Base-by-base conservation (phyloP, 2,888 invertebrate genomes). In the Gastracanthus pulcherrimus region DNA sequence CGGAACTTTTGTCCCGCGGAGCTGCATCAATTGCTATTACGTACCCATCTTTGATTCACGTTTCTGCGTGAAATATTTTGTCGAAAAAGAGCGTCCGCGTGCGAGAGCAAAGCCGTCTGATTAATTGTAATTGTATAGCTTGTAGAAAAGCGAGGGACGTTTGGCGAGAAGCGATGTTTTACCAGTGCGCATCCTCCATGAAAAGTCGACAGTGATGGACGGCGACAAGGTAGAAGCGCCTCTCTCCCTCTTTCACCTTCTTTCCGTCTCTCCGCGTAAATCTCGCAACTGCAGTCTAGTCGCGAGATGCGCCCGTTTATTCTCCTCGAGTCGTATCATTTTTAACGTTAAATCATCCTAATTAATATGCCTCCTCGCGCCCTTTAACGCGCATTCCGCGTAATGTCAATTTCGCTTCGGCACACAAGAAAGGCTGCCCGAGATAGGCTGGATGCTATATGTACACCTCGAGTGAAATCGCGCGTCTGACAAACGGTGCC, bases 1-100 rank as follows among this genome's bases (percentile, higher is more conserved):
- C 81, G 81, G 86, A 87, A 87, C 83, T 87, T 86, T 84, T 80
- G 76, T 81, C 66, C 83, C 38, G 51, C 48, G 41, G n/a, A 60
- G n/a, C 31, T 31, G n/a, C n/a, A 60, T 60, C 60, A 31, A 60
- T n/a, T 45, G 34, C 29, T 55, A 72, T 45, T 34, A 36, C 41
- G 29, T 19, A 31, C 58, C 13, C 26, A 58, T 58, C 23, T 13
- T 29, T 58, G 23, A 58, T 58, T 29, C 58, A 29, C 26, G 16
- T 16, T 45, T 45, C 13, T n/a, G 13, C 45, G 16, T n/a, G 13
- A 4, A n/a, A 9, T n/a, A 45, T 16, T 45, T 45, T n/a, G 3
- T n/a, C 2, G 45, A 45, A 3, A n/a, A 45, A 45, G n/a, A n/a
- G n/a, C n/a, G n/a, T 45, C n/a, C n/a, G 45, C 13, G n/a, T 45